phyloP scores from a whole-genome alignment of 2,888 invertebrate species.

The Hetaerina titia region DNA sequence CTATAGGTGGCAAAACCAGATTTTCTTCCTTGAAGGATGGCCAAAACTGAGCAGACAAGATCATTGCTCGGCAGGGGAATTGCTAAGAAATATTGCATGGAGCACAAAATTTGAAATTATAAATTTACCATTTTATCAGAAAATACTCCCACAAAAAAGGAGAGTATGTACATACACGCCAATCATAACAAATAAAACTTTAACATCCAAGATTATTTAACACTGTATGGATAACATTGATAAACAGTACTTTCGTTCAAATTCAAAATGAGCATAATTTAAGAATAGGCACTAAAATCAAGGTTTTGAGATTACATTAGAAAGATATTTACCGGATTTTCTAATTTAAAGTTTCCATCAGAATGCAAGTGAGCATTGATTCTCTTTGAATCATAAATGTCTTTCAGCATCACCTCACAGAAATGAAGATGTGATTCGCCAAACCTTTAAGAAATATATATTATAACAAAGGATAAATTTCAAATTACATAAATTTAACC shows the following conservation, averaged over 20 bases:
- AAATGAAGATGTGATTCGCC: conserved; percentile 97
- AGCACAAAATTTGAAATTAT: conserved; percentile 68
- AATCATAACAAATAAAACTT: background rate
- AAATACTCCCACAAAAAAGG: background rate
- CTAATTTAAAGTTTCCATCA: conserved; percentile 80
- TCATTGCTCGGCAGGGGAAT: conserved; percentile 89
- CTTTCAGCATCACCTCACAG: conserved; percentile 99
- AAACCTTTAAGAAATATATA: conserved; percentile 81
- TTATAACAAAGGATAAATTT: background rate
- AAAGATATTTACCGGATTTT: conserved; percentile 68
- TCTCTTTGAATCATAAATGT: conserved; percentile 96
- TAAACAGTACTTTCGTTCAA: background rate
- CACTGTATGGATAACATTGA: background rate
- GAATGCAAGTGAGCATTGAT: conserved; percentile 92
- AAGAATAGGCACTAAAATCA: no score
- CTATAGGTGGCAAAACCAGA: conserved; percentile 89
- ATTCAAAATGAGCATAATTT: no score
- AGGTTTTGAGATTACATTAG: no score
- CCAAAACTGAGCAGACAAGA: conserved; percentile 99
- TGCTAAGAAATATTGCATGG: conserved; percentile 74
- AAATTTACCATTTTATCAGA: background rate
- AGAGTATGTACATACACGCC: background rate
- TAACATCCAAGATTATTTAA: background rate
- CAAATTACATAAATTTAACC: background rate
- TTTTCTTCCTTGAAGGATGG: conserved; percentile 97